phyloP scores from a whole-genome alignment of 30 jellyfish, hydroid and myxozoan species.

The Haliclystus octoradiatus region DNA sequence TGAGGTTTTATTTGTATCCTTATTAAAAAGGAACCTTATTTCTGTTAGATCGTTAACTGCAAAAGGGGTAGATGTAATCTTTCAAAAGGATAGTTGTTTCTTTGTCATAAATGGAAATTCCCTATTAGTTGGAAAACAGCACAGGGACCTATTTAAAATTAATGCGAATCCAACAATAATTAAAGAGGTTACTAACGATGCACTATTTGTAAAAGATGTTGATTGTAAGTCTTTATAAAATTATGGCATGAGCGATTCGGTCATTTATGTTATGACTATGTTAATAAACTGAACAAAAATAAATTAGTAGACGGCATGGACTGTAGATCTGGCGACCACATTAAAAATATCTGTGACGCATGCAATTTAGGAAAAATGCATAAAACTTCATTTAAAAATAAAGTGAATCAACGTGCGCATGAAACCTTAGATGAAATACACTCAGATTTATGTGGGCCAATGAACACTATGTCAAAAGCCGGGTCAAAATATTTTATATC shows the following conservation, averaged over 20 bases:
- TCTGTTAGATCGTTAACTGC: conserved; percentile 29
- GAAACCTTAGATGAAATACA: background rate
- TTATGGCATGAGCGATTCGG: conserved; percentile 11
- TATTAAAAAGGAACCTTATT: conserved; percentile 24
- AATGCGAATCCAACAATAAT: too few species aligned
- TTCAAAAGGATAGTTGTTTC: conserved; percentile 21
- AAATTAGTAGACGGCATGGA: conserved; percentile 24
- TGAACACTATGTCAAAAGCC: conserved; percentile 9
- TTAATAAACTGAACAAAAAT: conserved; percentile 7
- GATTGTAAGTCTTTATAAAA: too few species aligned
- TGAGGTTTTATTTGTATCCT: conserved; percentile 30
- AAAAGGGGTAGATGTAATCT: conserved; percentile 15
- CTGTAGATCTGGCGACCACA: conserved; percentile 5
- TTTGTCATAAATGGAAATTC: conserved; percentile 15
- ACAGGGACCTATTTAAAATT: too few species aligned
- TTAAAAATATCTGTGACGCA: conserved; percentile 8
- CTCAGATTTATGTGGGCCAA: conserved; percentile 20
- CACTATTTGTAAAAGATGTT: too few species aligned
- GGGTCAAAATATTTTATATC: conserved; percentile 18
- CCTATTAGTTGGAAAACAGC: too few species aligned
- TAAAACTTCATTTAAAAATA: conserved; percentile 11
- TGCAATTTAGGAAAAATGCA: conserved; percentile 13
- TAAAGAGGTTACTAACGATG: too few species aligned
- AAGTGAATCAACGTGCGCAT: background rate
- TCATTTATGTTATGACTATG: conserved; percentile 4